Base-by-base conservation (phyloP, 2,888 invertebrate genomes). In the Andrena fulva region DNA sequence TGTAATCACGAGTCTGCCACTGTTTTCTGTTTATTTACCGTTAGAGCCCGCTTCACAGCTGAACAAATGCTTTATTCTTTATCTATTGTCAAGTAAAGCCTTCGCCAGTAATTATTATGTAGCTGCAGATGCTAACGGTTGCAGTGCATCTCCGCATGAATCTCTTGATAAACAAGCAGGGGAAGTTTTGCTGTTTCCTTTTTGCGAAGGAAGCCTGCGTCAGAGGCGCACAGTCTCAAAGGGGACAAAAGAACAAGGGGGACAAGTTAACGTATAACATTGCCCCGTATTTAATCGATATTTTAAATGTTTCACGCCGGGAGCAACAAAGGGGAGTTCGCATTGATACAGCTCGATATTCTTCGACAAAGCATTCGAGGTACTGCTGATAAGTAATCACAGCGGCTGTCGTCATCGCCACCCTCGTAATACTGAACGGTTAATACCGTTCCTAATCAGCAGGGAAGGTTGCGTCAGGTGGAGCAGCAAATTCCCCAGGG, bases 401-500 rank as follows among this genome's bases (percentile, higher is more conserved):
- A 3, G 5, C 12, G 24, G n/a, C 10, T 35, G 24, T 12, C 16
- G 54, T 42, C 54, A n/a, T 2, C 12, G 33, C 4, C 10, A 10
- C 4, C 42, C 29, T 24, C 24, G 10, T 16, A 24, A 76, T n/a
- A 42, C 2, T n/a, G 66, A 52, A 78, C 63, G 12, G 68, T 77
- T 62, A 76, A 56, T 59, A 50, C 7, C 8, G 3, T 2, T 42
- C 27, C 48, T 16, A 59, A 71, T 77, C 67, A 20, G 42, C n/a
- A 48, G 33, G 48, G 24, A 63, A 59, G 56, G 42, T 69, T 10
- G 8, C 48, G 24, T 27, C 42, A 60, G 42, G 20, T 54, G 31
- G 62, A 62, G n/a, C 33, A 16, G 27, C 6, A 59, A 69, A 79
- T 64, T 70, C 50, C 64, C 70, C 6, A 16, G 24, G 50, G 29